Base-by-base conservation (phyloP, 2,888 invertebrate species). In the Matsumyia berberina region DNA sequence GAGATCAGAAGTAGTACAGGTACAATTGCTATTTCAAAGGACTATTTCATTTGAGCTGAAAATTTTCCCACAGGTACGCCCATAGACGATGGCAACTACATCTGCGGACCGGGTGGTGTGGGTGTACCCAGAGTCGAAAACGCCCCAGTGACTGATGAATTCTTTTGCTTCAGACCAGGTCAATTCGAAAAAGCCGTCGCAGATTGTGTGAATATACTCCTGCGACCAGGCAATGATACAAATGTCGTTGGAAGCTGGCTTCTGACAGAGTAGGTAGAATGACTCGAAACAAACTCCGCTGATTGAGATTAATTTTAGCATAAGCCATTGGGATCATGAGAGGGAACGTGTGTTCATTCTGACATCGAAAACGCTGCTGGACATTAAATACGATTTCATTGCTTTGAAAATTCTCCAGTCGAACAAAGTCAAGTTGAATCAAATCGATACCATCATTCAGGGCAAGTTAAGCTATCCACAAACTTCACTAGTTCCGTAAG, bases 261-360 rank as follows among this genome's bases (percentile, higher is more conserved):
- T 70, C 92, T 97, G 35, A 96, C 96, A 31, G 96, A 96, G 96
- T 97, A 93, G 92, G 94, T 76, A n/a, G 15, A 46, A n/a, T 24
- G 8, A 24, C 6, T 9, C 2, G 9, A 29, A 9, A 11, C 2
- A 15, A 15, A 15, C 3, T 39, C n/a, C 24, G 8, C 9, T 39
- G 2, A 39, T 29, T 1, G 6, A 24, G 11, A 0, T 0, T 17
- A 1, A 0, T 91, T 93, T 15, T 90, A 97, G 97, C 90, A 96
- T 97, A 88, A 96, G 96, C 88, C 93, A 96, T 85, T 97, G 97
- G 97, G 96, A 97, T 89, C 95, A 95, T 89, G 97, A 97, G 89
- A 95, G 95, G 88, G 97, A 97, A 91, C 93, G 96, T 60, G 93
- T 97, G 42, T 93, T 97, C 1, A 90, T 97, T 11, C 92, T 97